These are phyloP conservation scores for Patiria miniata DNA, from an alignment of 35 echinoderm and acorn worm species.

Conservation along the genomic window DNA sequence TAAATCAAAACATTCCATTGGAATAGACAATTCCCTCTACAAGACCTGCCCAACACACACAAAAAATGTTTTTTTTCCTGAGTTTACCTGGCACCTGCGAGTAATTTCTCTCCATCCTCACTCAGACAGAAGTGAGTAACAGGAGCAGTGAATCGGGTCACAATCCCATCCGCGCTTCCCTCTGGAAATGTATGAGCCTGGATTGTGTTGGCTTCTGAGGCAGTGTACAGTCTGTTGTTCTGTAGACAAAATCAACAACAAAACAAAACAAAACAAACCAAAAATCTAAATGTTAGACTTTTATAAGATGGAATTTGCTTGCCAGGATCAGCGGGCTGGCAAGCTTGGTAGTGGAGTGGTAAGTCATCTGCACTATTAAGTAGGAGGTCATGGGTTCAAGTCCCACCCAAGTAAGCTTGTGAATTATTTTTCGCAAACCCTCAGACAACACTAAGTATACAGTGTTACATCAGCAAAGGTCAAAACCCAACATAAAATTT, in stretches of 20 bases:
- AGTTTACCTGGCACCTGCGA: slow-evolving; percentile 80
- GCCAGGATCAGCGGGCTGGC: no score
- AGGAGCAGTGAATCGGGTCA: slow-evolving; percentile 91
- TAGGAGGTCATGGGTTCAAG: no score
- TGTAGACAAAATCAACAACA: slow-evolving; percentile 5
- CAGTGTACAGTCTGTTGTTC: slow-evolving; percentile 74
- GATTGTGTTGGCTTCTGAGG: slow-evolving; percentile 82
- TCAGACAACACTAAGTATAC: no score
- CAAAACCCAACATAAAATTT: no score
- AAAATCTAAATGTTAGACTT: no score
- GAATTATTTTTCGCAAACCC: no score
- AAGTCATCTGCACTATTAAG: no score
- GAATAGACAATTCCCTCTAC: background rate
- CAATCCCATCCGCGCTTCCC: slow-evolving; percentile 83
- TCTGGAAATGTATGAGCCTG: slow-evolving; percentile 88
- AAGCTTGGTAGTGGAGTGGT: no score
- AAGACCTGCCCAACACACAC: background rate
- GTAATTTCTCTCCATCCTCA: slow-evolving; percentile 69
- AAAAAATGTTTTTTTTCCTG: background rate
- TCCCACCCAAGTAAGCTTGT: no score
- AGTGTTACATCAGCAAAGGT: no score
- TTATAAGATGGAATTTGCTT: no score
- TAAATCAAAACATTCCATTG: background rate
- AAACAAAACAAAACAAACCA: no score
- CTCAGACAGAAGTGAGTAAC: slow-evolving; percentile 85